These are phyloP conservation scores for Platycheirus albimanus DNA, from an alignment of 2,888 invertebrate species.

Conservation along the genomic window DNA sequence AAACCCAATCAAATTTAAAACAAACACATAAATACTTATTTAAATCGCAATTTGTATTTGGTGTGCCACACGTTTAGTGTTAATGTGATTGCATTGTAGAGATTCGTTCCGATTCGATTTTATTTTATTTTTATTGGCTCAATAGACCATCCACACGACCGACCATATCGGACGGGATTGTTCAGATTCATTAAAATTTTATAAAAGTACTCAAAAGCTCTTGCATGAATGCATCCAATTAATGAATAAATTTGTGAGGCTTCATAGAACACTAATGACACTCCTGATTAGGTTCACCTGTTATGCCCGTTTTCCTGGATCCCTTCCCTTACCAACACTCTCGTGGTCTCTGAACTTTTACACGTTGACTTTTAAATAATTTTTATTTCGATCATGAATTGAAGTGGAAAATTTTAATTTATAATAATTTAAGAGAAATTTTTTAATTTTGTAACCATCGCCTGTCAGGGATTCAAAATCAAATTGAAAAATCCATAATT, in stretches of 20 bases:
- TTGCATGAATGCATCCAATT: constrained; percentile 35
- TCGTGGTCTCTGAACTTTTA: neutral
- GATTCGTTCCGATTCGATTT: too few species aligned
- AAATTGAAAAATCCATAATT: constrained; percentile 15
- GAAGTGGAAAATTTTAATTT: too few species aligned
- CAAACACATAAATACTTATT: constrained; percentile 23
- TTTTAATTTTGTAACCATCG: constrained; percentile 23
- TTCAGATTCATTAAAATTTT: constrained; percentile 10
- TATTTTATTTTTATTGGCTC: neutral
- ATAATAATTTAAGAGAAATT: constrained; percentile 30
- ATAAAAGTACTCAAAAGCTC: constrained; percentile 7
- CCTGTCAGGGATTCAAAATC: constrained; percentile 23
- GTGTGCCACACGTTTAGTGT: constrained; percentile 21
- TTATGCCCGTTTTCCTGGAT: neutral
- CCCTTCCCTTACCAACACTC: too few species aligned
- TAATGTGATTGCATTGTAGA: constrained; percentile 12
- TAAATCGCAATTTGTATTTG: constrained; percentile 23
- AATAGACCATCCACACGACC: neutral
- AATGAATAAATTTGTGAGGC: constrained; percentile 25
- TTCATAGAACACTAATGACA: constrained; percentile 36
- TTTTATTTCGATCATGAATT: too few species aligned
- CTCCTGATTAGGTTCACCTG: constrained; percentile 42
- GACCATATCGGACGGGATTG: neutral
- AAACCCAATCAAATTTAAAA: constrained; percentile 11
- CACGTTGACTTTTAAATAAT: neutral